Evolutionary conservation across 2,888 invertebrate species (phyloP).

Genomic region (Pterobdella sp.): DNA sequence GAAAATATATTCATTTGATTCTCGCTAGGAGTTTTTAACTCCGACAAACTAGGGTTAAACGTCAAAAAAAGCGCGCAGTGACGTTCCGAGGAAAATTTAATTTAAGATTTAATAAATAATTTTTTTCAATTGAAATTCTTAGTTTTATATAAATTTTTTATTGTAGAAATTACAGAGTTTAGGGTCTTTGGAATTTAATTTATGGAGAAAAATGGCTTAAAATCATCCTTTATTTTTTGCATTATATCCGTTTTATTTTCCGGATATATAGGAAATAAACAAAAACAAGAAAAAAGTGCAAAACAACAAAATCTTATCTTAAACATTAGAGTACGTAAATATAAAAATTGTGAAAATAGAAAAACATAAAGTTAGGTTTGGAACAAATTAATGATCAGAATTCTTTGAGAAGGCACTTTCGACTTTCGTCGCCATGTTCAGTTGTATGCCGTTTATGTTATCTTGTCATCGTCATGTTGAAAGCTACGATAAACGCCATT

Average conservation of each 20-base stretch:
- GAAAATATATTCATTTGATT: too few species aligned
- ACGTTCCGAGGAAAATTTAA: too few species aligned
- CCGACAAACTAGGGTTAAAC: too few species aligned
- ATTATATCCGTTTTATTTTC: not conserved
- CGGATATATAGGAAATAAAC: not conserved
- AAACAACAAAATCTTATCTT: too few species aligned
- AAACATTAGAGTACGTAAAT: too few species aligned
- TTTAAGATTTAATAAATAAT: not conserved
- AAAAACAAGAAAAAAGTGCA: too few species aligned
- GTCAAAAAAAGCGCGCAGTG: too few species aligned
- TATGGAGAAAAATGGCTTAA: not conserved
- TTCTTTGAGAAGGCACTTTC: not conserved
- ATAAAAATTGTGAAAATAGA: too few species aligned
- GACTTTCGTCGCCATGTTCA: slow-evolving; percentile 47
- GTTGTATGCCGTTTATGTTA: slow-evolving; percentile 55
- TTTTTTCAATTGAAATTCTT: not conserved
- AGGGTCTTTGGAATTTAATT: slow-evolving; percentile 9
- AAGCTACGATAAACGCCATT: slow-evolving; percentile 97
- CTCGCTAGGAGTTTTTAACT: too few species aligned
- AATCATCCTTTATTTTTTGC: not conserved
- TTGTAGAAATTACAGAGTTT: not conserved
- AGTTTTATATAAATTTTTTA: slow-evolving; percentile 3
- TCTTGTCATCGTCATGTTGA: slow-evolving; percentile 91
- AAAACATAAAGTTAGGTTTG: too few species aligned
- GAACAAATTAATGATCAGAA: not conserved